Conservation (phyloP, 2,888 invertebrate species). For the Drosophila maculinotata region DNA sequence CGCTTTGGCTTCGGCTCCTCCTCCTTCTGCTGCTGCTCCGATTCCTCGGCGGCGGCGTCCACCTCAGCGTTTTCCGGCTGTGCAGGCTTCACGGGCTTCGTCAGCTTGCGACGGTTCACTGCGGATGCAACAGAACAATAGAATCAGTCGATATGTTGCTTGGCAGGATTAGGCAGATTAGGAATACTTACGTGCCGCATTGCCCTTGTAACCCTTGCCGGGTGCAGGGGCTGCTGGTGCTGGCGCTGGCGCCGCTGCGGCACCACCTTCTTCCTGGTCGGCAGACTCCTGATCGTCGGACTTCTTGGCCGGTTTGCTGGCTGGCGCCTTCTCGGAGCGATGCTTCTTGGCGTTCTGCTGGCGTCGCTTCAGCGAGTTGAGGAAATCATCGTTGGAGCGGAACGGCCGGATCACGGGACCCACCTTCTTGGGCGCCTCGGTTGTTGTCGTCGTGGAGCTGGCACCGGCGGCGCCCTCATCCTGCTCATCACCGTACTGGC, state of each 20-base stretch:
- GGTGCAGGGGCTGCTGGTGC: constrained; percentile 66
- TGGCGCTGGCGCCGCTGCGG: constrained; percentile 69
- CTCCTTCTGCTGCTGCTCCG: constrained; percentile 80
- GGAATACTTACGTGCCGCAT: constrained; percentile 79
- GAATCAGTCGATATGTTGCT: background rate
- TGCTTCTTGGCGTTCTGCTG: constrained; percentile 89
- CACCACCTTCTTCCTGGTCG: constrained; percentile 71
- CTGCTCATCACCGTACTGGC: constrained; percentile 85
- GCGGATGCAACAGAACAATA: background rate
- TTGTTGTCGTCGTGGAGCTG: constrained; percentile 87
- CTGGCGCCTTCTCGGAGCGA: constrained; percentile 82
- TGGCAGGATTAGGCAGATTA: background rate
- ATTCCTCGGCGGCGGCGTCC: constrained; percentile 79
- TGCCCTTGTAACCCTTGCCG: constrained; percentile 81
- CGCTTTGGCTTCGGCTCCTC: constrained; percentile 83
- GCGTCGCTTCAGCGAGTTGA: constrained; percentile 90
- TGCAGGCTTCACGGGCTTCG: constrained; percentile 76
- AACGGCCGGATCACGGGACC: constrained; percentile 90
- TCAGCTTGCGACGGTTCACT: constrained; percentile 82
- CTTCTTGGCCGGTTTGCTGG: constrained; percentile 68
- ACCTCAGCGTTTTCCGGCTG: constrained; percentile 66
- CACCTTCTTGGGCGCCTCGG: constrained; percentile 89
- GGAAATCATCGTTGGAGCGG: constrained; percentile 91
- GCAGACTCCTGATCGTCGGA: constrained; percentile 58
- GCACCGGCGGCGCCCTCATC: constrained; percentile 84